phyloP scores from a whole-genome alignment of 2,797 vertebrate species.

The Urocyon cinereoargenteus region DNA sequence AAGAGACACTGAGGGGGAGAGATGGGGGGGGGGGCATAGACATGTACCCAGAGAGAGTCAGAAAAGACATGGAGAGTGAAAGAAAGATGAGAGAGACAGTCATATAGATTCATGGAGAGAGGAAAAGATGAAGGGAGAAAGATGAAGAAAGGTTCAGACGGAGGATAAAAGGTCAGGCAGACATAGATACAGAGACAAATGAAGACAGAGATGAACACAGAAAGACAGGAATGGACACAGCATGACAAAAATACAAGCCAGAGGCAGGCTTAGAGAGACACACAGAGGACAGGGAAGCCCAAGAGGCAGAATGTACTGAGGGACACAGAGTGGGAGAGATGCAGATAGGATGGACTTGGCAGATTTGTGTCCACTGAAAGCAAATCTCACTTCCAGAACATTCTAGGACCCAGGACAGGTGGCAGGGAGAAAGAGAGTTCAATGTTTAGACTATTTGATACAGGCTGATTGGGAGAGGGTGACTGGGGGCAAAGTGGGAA shows the following conservation, averaged over 20 bases:
- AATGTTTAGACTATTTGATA: background rate
- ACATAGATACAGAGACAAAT: background rate
- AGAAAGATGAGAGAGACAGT: background rate
- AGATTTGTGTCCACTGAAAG: background rate
- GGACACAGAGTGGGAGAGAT: background rate
- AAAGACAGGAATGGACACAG: background rate
- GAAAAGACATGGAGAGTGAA: background rate
- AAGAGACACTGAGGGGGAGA: background rate
- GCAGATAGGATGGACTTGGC: background rate
- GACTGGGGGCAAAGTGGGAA: background rate
- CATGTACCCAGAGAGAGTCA: background rate
- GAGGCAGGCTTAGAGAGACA: background rate
- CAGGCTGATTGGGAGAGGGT: background rate
- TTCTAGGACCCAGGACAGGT: constrained; percentile 38
- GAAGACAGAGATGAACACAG: background rate
- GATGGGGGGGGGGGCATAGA: background rate
- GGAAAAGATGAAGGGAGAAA: background rate
- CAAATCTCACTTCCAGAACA: constrained; percentile 1
- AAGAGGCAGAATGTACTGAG: background rate
- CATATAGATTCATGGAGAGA: background rate
- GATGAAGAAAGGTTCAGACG: background rate
- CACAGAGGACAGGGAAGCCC: background rate
- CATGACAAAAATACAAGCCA: background rate
- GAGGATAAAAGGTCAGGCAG: background rate
- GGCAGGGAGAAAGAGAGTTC: background rate